phyloP scores from a whole-genome alignment of 2,797 vertebrate genomes.

The Liparis tanakae region DNA sequence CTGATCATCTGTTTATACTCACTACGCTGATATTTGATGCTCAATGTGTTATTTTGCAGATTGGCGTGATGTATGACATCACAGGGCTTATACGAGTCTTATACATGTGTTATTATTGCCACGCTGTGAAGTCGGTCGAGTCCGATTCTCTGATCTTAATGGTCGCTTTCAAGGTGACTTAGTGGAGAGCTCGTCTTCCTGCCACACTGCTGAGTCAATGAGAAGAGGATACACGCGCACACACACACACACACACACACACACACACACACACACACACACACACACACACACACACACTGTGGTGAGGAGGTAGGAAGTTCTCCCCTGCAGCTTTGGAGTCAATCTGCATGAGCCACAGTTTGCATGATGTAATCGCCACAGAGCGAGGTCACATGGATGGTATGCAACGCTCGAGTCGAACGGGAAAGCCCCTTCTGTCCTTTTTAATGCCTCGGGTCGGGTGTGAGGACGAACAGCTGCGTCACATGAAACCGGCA shows the following conservation, averaged over 20 bases:
- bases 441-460: slow-evolving; percentile 48
- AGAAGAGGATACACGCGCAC: slow-evolving; percentile 15
- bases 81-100: not conserved
- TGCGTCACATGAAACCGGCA: slow-evolving; percentile 36
- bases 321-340: slow-evolving; percentile 67
- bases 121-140: not conserved
- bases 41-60: not conserved
- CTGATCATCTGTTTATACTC: not conserved
- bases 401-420: slow-evolving; percentile 42
- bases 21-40: not conserved
- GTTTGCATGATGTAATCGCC: slow-evolving; percentile 72
- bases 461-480: slow-evolving; percentile 57
- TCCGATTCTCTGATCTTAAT: not conserved
- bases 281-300: slow-evolving; percentile 18
- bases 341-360: slow-evolving; percentile 69
- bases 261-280: slow-evolving; percentile 15
- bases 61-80: not conserved
- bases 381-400: slow-evolving; percentile 59
- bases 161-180: slow-evolving; percentile 7
- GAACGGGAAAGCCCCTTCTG: slow-evolving; percentile 64
- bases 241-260: slow-evolving; percentile 14
- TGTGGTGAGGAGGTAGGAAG: slow-evolving; percentile 56
- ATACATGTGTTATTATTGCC: not conserved
- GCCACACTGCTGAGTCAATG: slow-evolving; percentile 47
- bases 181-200: slow-evolving; percentile 10